These are phyloP conservation scores for Hippocampus kuda DNA, from an alignment of 2,797 vertebrate species.

Conservation along the genomic window DNA sequence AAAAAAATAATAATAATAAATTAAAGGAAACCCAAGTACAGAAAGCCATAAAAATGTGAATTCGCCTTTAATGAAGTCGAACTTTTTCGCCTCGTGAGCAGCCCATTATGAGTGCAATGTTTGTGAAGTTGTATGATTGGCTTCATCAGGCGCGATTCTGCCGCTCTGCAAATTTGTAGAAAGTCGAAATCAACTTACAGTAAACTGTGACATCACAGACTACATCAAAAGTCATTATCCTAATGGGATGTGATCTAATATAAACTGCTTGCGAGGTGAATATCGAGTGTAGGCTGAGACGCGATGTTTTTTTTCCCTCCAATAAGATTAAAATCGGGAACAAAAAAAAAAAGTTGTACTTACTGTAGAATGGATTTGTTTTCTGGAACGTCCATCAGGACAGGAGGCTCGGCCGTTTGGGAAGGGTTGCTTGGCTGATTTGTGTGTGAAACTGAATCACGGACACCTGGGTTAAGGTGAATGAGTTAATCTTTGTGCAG, in stretches of 20 bases:
- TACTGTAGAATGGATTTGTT: constrained; percentile 79
- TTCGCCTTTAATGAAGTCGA: not conserved
- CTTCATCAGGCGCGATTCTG: not conserved
- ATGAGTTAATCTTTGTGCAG: not conserved
- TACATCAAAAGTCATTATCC: constrained; percentile 2
- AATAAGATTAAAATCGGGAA: not conserved
- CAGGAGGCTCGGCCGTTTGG: constrained; percentile 73
- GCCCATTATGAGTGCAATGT: not conserved
- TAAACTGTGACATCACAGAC: not conserved
- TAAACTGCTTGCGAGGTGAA: not conserved
- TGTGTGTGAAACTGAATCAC: constrained; percentile 89
- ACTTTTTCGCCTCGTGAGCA: not conserved
- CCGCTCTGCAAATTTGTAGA: constrained; percentile 1
- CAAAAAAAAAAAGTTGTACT: constrained; percentile 44
- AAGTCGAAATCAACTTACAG: constrained; percentile 1
- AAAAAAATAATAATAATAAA: constrained; percentile 14
- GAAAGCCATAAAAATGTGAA: constrained; percentile 17
- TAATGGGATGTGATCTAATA: not conserved
- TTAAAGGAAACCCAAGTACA: not conserved
- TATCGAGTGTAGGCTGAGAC: not conserved
- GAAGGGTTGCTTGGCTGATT: constrained; percentile 67
- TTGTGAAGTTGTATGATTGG: not conserved
- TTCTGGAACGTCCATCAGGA: constrained; percentile 79
- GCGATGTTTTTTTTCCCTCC: no score
- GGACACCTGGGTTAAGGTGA: constrained; percentile 70